Conservation (phyloP, 23 tunicate species). For the Phallusia fumigata region DNA sequence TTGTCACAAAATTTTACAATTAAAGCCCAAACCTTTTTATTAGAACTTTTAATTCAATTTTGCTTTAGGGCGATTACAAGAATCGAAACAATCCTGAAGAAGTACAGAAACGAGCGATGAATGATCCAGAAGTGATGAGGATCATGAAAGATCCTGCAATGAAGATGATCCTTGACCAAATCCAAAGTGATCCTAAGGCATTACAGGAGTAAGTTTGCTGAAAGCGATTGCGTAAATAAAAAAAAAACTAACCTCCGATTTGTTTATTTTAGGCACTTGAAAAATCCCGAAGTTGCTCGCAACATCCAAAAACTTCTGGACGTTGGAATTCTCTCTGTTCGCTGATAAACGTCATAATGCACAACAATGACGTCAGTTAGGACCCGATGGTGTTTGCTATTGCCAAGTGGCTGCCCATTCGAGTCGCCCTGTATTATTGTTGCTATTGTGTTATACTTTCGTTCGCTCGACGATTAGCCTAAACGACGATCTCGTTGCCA, state of each 20-base stretch:
- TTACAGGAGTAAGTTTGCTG: slow-evolving; percentile 63
- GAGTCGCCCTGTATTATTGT: too few species aligned
- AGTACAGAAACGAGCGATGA: slow-evolving; percentile 84
- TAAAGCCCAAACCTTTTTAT: too few species aligned
- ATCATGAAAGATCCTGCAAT: slow-evolving; percentile 98
- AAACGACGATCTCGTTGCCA: too few species aligned
- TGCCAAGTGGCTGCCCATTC: too few species aligned
- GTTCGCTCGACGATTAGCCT: too few species aligned
- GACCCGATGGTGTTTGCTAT: too few species aligned
- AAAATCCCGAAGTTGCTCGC: slow-evolving; percentile 86
- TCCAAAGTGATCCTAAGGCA: slow-evolving; percentile 84
- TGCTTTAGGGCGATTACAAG: slow-evolving; percentile 50
- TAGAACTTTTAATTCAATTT: too few species aligned
- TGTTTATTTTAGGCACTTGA: slow-evolving; percentile 74
- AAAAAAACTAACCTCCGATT: neutral
- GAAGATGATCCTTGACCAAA: slow-evolving; percentile 95
- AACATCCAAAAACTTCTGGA: slow-evolving; percentile 92
- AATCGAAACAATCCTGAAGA: slow-evolving; percentile 81
- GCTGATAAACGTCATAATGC: slow-evolving; percentile 26
- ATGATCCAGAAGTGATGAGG: slow-evolving; percentile 92
- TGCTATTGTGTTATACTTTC: too few species aligned
- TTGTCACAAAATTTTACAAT: too few species aligned
- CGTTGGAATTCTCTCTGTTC: slow-evolving; percentile 87
- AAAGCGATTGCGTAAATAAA: neutral
- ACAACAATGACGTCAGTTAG: neutral